Base-by-base conservation (phyloP, 2,888 invertebrate genomes). In the Ormyrus thymus region DNA sequence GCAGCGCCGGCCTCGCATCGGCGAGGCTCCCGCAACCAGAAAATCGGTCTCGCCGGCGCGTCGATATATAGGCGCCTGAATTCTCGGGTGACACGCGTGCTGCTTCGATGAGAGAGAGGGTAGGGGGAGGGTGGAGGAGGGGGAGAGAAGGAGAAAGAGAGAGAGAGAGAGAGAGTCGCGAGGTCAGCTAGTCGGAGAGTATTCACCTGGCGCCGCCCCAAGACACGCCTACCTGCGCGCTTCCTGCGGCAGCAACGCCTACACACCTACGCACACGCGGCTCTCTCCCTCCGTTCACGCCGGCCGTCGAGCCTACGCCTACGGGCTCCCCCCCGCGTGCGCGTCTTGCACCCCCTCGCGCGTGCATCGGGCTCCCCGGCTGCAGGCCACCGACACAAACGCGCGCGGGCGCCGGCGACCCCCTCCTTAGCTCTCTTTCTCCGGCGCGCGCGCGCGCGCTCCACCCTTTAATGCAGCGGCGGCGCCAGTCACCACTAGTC, bases 141-240 rank as follows among this genome's bases (percentile, higher is more conserved):
- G 50, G 7, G 15, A n/a, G 48, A 50, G 6, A 46, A 13, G 0
- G 65, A 13, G 53, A 15, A 15, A 71, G 76, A 58, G 66, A 53
- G 70, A 73, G 73, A 70, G 70, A 62, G 68, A 65, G 61, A 62
- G 55, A 66, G 62, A 62, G 62, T 56, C 48, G 64, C 79, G 73
- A 73, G 79, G 80, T 80, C 75, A 76, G 75, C 43, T 29, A 29
- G 29, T 29, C 61, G 51, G 59, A 53, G 75, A 45, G 51, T 66
- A 85, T 84, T 86, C 86, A 89, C 88, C 88, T 89, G 88, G 89
- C 86, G 82, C 89, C 89, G 89, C 89, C 90, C 89, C 86, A 87
- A 86, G 90, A 86, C 88, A 89, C 90, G 90, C 90, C 90, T 87
- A 89, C 88, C 89, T 87, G 88, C 87, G 87, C 88, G 85, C 86